A percentile compares a stretch with the other conserved stretches of the same genome.
Conservation (phyloP, 2,113 vertebrate species). For the Phyllostomus hastatus region DNA sequence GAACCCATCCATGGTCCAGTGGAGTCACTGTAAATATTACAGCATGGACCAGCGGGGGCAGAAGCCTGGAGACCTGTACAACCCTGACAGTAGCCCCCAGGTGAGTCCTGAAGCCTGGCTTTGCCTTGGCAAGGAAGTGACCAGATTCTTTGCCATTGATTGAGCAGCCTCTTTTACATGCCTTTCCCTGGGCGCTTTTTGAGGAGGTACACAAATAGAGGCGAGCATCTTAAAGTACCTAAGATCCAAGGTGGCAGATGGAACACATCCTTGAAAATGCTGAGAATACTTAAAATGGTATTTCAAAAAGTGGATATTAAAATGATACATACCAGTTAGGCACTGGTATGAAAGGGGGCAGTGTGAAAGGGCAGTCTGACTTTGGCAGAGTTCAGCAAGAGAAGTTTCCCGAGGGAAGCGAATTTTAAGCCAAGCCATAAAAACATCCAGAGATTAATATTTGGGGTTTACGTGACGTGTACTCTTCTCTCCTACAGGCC, state of each 20-base stretch:
- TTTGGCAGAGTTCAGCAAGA: constrained; percentile 18
- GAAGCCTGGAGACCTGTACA: constrained; percentile 95
- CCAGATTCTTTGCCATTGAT: not conserved
- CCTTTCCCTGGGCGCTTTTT: not conserved
- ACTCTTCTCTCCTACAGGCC: constrained; percentile 79
- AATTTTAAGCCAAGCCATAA: not conserved
- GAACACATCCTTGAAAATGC: not conserved
- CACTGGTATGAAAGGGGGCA: not conserved
- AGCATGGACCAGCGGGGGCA: constrained; percentile 94
- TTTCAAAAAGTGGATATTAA: not conserved
- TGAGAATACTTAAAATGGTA: not conserved
- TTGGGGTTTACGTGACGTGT: not conserved
- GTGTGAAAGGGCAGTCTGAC: not conserved
- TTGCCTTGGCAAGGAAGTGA: constrained; percentile 78
- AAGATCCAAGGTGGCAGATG: not conserved
- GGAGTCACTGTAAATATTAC: constrained; percentile 99
- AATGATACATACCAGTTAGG: not conserved
- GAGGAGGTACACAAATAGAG: not conserved
- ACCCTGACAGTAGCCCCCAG: constrained; percentile 89
- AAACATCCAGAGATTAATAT: not conserved
- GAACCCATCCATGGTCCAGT: constrained; percentile 94
- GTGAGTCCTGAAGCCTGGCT: constrained; percentile 76
- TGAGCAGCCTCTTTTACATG: not conserved
- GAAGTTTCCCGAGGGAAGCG: not conserved
- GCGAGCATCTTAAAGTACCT: not conserved